Evolutionary conservation across 2,113 vertebrate genomes (phyloP).

Genomic region (Ifrita kowaldi): DNA sequence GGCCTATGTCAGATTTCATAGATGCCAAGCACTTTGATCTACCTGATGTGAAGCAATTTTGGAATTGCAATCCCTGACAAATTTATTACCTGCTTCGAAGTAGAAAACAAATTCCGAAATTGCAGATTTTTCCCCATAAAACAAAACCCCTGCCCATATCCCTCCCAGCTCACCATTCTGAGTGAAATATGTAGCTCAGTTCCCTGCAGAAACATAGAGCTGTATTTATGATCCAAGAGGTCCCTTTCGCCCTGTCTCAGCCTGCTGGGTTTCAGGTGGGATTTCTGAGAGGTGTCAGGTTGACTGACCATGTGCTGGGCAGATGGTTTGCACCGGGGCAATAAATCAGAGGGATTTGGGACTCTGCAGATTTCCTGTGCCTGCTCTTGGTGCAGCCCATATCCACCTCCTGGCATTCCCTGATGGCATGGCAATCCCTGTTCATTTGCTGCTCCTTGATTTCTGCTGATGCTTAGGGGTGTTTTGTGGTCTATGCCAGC

Average conservation of each 20-base stretch:
- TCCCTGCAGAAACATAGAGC: not conserved
- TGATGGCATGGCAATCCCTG: not conserved
- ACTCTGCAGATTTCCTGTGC: not conserved
- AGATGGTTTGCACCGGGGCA: not conserved
- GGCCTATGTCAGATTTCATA: not conserved
- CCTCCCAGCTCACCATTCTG: not conserved
- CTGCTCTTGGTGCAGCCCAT: not conserved
- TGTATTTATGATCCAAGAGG: not conserved
- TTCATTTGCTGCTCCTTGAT: not conserved
- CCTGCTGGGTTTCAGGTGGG: not conserved
- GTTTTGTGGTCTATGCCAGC: not conserved
- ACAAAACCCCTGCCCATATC: not conserved
- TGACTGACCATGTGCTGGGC: not conserved
- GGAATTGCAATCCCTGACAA: not conserved
- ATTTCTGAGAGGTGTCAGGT: not conserved
- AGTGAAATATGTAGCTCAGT: not conserved
- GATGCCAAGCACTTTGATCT: not conserved
- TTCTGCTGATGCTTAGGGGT: not conserved
- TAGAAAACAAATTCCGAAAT: not conserved
- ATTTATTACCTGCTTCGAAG: not conserved
- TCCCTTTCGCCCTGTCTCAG: not conserved
- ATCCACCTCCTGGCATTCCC: not conserved
- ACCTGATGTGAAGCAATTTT: not conserved
- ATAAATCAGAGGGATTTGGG: not conserved
- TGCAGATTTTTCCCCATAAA: not conserved